Evolutionary conservation across 2,888 invertebrate genomes (phyloP).

Genomic region (Agriopis marginaria): DNA sequence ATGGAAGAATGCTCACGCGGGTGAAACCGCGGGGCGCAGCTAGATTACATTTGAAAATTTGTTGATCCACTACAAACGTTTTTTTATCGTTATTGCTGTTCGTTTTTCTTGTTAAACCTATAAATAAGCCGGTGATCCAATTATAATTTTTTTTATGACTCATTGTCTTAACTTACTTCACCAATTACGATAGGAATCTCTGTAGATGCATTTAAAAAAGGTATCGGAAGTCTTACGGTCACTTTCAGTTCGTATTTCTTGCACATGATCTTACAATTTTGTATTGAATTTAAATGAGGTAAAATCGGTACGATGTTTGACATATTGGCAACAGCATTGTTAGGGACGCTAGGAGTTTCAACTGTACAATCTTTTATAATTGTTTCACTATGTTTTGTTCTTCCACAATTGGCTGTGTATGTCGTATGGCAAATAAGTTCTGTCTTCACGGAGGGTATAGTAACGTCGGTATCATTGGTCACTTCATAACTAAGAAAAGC

Average conservation of each 20-base stretch:
- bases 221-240: conserved; percentile 49
- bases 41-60: conserved; percentile 1
- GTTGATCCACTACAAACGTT: background rate
- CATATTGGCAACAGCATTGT: conserved; percentile 41
- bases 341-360: conserved; percentile 38
- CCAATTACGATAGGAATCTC: conserved; percentile 54
- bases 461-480: conserved; percentile 44
- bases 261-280: conserved; percentile 47
- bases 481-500: conserved; percentile 35
- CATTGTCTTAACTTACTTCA: conserved; percentile 12
- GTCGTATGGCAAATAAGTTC: conserved; percentile 41
- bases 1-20: too few relatives aligned
- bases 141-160: background rate
- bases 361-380: conserved; percentile 37
- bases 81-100: background rate
- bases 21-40: too few relatives aligned
- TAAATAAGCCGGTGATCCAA: background rate
- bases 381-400: conserved; percentile 7
- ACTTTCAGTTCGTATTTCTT: conserved; percentile 49
- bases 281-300: conserved; percentile 47
- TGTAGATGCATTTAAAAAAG: conserved; percentile 43
- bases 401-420: conserved; percentile 42
- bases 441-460: conserved; percentile 41
- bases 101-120: background rate
- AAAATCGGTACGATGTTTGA: conserved; percentile 40